Conservation (phyloP, 2,888 invertebrate genomes). For the Megalurothrips usitatus region DNA sequence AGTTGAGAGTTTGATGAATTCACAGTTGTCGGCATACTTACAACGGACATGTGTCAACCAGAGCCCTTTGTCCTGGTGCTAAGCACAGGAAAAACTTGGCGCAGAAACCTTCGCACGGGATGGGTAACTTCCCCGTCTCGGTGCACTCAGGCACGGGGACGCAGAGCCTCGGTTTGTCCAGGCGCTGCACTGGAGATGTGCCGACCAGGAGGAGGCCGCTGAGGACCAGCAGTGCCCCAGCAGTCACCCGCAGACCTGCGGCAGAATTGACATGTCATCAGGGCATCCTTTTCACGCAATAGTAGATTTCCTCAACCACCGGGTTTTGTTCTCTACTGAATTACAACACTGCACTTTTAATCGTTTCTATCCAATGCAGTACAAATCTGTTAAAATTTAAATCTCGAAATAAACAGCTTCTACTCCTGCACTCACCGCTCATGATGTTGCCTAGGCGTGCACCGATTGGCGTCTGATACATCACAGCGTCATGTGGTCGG, state of each 20-base stretch:
- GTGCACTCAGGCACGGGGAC: not conserved
- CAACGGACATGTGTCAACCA: not conserved
- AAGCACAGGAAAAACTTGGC: not conserved
- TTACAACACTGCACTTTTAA: too few species aligned
- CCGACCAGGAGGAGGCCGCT: not conserved
- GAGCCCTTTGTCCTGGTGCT: not conserved
- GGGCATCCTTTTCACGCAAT: too few species aligned
- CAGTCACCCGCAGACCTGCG: not conserved
- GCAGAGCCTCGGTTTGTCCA: not conserved
- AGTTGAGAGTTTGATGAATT: not conserved
- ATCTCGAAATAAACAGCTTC: too few species aligned
- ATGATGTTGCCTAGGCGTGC: too few species aligned
- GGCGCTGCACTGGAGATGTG: not conserved
- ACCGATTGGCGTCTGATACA: too few species aligned
- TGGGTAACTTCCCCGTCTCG: not conserved
- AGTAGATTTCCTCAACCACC: too few species aligned
- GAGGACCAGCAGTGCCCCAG: not conserved
- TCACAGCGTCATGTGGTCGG: too few species aligned
- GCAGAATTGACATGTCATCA: too few species aligned
- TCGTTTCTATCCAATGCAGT: too few species aligned
- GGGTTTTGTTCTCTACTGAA: too few species aligned
- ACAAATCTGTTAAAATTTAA: too few species aligned
- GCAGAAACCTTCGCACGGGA: not conserved
- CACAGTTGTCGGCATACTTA: not conserved
- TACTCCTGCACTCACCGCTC: too few species aligned